phyloP scores from a whole-genome alignment of 2,797 vertebrate genomes.

The Eulemur mongoz region DNA sequence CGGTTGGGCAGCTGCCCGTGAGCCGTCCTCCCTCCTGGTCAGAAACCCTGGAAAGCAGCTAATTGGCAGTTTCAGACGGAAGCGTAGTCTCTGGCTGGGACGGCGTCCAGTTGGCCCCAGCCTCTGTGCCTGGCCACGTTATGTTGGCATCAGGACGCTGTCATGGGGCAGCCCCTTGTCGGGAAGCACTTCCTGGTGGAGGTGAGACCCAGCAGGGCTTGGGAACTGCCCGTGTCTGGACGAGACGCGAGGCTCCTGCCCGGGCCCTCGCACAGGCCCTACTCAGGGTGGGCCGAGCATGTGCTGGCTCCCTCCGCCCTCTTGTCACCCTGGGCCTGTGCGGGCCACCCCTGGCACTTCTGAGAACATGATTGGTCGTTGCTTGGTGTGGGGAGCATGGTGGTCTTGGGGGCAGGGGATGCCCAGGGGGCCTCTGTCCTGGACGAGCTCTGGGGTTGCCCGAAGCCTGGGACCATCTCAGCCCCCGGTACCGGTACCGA shows the following conservation, averaged over 20 bases:
- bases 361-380: not conserved
- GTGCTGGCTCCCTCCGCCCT: not conserved
- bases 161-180: not conserved
- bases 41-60: not conserved
- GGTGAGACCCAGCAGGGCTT: not conserved
- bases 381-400: not conserved
- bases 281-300: not conserved
- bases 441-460: not conserved
- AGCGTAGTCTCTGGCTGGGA: not conserved
- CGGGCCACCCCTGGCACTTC: not conserved
- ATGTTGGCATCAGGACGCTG: not conserved
- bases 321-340: not conserved
- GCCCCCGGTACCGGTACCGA: not conserved
- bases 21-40: not conserved
- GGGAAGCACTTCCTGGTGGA: not conserved
- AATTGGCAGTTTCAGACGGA: not conserved
- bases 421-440: not conserved
- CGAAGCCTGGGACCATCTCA: not conserved
- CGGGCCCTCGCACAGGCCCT: rapidly evolving
- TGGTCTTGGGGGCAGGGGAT: not conserved
- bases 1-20: not conserved
- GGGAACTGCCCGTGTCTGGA: not conserved
- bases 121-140: not conserved
- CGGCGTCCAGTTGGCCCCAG: too few species aligned
- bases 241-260: not conserved